Percentiles rank a stretch among this genome's conserved stretches.
Evolutionary conservation across 1,140 invertebrate genomes (phyloP).

Genomic region (Epicauta chinensis): DNA sequence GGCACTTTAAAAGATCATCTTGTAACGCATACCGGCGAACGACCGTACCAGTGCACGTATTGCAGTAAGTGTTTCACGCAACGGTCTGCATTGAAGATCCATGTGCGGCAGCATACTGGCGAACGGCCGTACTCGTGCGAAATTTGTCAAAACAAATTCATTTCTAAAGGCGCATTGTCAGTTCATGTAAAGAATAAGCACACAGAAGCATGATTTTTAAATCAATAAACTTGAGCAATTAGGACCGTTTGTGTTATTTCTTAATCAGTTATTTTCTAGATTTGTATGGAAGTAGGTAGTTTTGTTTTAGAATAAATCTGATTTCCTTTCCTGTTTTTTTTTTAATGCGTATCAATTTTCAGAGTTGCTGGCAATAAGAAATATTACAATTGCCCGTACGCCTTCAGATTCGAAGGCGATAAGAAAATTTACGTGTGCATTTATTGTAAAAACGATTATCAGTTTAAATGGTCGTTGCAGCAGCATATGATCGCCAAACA

Average conservation of each 20-base stretch:
- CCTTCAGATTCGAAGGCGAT: too few species aligned
- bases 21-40: constrained; percentile 67
- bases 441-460: too few species aligned
- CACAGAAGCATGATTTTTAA: background rate
- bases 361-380: too few species aligned
- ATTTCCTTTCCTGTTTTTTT: too few species aligned
- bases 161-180: constrained; percentile 37
- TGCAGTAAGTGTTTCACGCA: constrained; percentile 56
- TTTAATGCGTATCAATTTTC: too few species aligned
- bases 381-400: too few species aligned
- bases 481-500: constrained; percentile 4
- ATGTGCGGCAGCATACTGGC: constrained; percentile 50
- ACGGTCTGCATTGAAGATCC: constrained; percentile 32
- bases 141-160: constrained; percentile 64
- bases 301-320: too few species aligned
- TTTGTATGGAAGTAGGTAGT: too few species aligned
- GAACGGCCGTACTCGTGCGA: constrained; percentile 57
- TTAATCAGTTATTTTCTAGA: constrained; percentile 40
- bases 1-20: constrained; percentile 59
- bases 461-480: constrained; percentile 26
- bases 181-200: constrained; percentile 28
- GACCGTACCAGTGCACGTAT: constrained; percentile 62
- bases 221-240: too few species aligned
- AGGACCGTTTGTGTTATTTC: constrained; percentile 41
- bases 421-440: too few species aligned